Evolutionary conservation across 2,888 invertebrate genomes (phyloP), one percentile per base, ranked within the genome.

Genomic region (Vandiemenella viatica): DNA sequence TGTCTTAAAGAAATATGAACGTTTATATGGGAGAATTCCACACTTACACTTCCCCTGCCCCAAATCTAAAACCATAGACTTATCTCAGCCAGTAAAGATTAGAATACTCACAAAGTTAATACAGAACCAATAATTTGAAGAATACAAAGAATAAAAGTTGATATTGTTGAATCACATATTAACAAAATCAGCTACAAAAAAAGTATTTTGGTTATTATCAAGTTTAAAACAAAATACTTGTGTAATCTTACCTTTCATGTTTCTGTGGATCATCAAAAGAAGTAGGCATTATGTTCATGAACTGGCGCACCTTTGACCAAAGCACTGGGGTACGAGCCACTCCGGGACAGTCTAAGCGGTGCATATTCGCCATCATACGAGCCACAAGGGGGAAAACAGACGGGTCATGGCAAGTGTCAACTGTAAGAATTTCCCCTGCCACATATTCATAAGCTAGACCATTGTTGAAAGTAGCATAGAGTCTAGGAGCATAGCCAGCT

Each of bases 381-480:
- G 92, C 90, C 13, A 96, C 77, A 53, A 86, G 67, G 26, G 72
- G 71, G 71, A 82, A 87, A 56, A 90, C 74, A 57, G 74, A 70
- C 8, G 76, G 74, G 55, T 77, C 65, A 46, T 72, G 65, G 5
- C 87, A 82, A 53, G 74, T 75, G 38, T 77, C 72, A 16, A 72
- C 67, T 53, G 75, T 80, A 17, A 90, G 67, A n/a, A 84, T 84
- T 51, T 73, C 73, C 42, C 97, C 97, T 55, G 85, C 83, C 55
- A 83, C 76, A 65, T 78, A 89, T 65, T 89, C 83, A 66, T 96
- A 97, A 37, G 84, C 86, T 56, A 97, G 71, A 10, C 97, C 97
- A 73, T 98, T 98, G 58, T 80, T 75, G 68, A 97, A 97, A 43
- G 83, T 81, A 44, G 88, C 93, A 70, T 87, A 91, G 42, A 97